Percentiles rank a stretch among this genome's conserved stretches.
Evolutionary conservation across 2,888 invertebrate genomes (phyloP).

Genomic region (Nezara viridula): DNA sequence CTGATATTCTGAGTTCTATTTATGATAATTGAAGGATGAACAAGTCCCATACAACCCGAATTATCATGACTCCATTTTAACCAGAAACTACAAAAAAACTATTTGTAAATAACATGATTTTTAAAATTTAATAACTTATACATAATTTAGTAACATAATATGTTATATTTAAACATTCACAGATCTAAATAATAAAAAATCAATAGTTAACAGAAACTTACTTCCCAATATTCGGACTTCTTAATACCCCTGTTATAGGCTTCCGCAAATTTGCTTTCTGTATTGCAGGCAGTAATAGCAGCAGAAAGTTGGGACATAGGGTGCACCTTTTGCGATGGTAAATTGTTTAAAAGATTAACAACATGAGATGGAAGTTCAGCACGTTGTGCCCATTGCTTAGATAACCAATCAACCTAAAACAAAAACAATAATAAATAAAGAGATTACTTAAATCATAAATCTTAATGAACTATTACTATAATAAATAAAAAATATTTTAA

Average conservation of each 20-base stretch:
- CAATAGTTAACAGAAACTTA: slow-evolving; percentile 66
- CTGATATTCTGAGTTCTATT: too few relatives aligned
- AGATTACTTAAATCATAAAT: too few relatives aligned
- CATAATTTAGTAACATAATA: too few relatives aligned
- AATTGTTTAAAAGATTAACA: slow-evolving; percentile 92
- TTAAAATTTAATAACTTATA: too few relatives aligned
- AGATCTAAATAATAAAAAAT: background rate
- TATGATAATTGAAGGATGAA: too few relatives aligned
- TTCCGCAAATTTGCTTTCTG: slow-evolving; percentile 91
- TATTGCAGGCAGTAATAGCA: slow-evolving; percentile 91
- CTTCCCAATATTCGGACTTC: slow-evolving; percentile 93
- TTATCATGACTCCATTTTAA: too few relatives aligned
- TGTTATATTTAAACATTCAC: background rate
- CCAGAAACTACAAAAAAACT: too few relatives aligned
- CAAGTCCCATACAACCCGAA: too few relatives aligned
- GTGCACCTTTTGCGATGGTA: slow-evolving; percentile 85
- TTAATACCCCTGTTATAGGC: slow-evolving; percentile 91
- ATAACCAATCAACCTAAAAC: slow-evolving; percentile 78
- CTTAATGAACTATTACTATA: too few relatives aligned
- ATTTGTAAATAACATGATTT: too few relatives aligned
- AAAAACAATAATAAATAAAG: background rate
- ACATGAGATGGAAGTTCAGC: slow-evolving; percentile 94
- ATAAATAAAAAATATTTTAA: too few relatives aligned
- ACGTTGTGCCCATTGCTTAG: slow-evolving; percentile 87
- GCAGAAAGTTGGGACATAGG: slow-evolving; percentile 96